Percentiles rank a stretch among this genome's conserved stretches.
Conservation (phyloP, 2,888 invertebrate genomes). For the Silvanus unidentatus region DNA sequence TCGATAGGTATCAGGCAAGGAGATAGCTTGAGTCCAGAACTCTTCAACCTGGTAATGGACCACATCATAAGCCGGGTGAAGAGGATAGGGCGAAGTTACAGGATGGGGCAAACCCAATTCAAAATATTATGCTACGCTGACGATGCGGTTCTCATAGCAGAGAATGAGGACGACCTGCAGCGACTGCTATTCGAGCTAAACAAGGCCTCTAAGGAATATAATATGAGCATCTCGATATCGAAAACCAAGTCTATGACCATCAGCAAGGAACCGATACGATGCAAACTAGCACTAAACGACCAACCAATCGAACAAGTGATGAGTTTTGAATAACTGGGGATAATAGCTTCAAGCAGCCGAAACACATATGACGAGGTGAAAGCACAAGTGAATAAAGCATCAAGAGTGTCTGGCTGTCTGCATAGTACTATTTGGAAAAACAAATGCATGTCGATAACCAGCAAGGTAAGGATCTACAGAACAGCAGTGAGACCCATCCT, state of each 20-base stretch:
- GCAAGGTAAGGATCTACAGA: too few species aligned
- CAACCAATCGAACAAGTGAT: slow-evolving; percentile 13
- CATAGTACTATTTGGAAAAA: too few species aligned
- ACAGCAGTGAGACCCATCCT: too few species aligned
- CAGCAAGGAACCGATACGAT: slow-evolving; percentile 14
- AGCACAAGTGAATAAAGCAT: too few species aligned
- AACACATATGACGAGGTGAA: too few species aligned
- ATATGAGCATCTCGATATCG: slow-evolving; percentile 9
- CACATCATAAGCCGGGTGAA: slow-evolving; percentile 2
- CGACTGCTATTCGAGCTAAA: slow-evolving; percentile 10
- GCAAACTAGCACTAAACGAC: slow-evolving; percentile 14
- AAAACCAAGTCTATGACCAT: slow-evolving; percentile 13
- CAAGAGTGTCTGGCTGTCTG: too few species aligned
- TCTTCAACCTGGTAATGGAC: slow-evolving; percentile 10
- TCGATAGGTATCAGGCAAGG: slow-evolving; percentile 10
- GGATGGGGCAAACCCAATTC: slow-evolving; percentile 5
- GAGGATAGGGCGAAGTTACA: slow-evolving; percentile 3
- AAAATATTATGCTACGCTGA: slow-evolving; percentile 14
- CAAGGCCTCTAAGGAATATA: slow-evolving; percentile 6
- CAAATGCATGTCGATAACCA: too few species aligned
- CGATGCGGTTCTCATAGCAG: slow-evolving; percentile 15
- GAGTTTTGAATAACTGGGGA: too few species aligned
- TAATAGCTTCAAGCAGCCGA: too few species aligned
- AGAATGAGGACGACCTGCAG: slow-evolving; percentile 14
- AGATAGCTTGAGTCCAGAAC: slow-evolving; percentile 6